Percentiles rank a stretch among this genome's conserved stretches.
These are phyloP conservation scores for Lasioglossum pauxillum DNA, from an alignment of 2,888 invertebrate species.

Conservation along the genomic window DNA sequence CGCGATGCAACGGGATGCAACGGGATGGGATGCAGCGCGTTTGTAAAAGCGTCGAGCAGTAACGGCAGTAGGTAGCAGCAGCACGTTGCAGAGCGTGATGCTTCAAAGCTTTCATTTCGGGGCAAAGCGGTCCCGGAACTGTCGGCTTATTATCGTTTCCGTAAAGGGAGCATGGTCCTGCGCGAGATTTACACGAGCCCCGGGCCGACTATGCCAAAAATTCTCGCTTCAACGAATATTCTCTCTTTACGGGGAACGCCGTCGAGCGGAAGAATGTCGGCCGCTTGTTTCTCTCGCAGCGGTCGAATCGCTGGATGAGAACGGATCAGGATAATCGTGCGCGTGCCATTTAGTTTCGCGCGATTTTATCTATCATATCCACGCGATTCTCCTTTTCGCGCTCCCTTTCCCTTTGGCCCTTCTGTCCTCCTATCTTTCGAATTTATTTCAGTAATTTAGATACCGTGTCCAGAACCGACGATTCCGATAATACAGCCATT, in stretches of 20 bases:
- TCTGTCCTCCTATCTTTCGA: too few species aligned
- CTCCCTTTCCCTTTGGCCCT: too few species aligned
- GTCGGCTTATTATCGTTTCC: slow-evolving; percentile 6
- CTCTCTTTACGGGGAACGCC: neutral
- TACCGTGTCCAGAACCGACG: too few species aligned
- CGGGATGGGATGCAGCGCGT: neutral
- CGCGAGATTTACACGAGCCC: neutral
- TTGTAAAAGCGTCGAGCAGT: neutral
- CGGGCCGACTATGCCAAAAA: neutral
- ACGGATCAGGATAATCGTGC: neutral
- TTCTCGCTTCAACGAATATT: neutral
- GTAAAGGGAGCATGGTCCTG: neutral
- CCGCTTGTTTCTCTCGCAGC: neutral
- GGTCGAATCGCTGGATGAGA: neutral
- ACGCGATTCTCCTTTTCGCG: too few species aligned
- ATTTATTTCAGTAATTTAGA: too few species aligned
- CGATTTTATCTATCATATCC: neutral
- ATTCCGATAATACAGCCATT: too few species aligned
- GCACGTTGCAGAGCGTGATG: neutral
- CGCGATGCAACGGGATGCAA: neutral
- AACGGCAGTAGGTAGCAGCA: too few species aligned
- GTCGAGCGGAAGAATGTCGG: slow-evolving; percentile 3
- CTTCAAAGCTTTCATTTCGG: slow-evolving; percentile 4
- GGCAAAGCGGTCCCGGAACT: neutral
- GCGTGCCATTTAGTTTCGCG: neutral